These are phyloP conservation scores for Pristionchus japonicus DNA, from an alignment of 2,888 invertebrate genomes.

Conservation along the genomic window DNA sequence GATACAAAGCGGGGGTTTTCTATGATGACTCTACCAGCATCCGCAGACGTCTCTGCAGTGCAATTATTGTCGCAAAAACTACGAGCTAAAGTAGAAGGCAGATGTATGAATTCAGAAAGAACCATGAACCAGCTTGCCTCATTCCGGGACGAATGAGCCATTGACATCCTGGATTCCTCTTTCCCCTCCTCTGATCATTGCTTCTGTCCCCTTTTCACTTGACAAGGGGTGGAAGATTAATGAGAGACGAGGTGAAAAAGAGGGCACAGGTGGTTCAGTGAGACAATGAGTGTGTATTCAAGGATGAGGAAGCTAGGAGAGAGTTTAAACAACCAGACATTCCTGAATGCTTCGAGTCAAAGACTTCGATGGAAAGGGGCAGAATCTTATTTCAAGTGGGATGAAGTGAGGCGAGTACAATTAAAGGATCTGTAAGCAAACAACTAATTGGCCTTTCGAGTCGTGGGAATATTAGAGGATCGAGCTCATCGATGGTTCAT, in stretches of 20 bases:
- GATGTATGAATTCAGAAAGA: too few species aligned
- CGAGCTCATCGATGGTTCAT: too few species aligned
- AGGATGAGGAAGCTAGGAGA: background rate
- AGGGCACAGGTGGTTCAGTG: conserved; percentile 18
- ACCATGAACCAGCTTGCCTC: background rate
- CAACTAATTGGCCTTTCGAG: too few species aligned
- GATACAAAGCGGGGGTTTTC: background rate
- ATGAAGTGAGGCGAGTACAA: too few species aligned
- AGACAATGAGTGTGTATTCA: background rate
- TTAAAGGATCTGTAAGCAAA: too few species aligned
- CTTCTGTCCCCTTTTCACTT: background rate
- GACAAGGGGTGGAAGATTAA: background rate
- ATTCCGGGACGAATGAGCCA: background rate
- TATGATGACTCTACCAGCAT: background rate
- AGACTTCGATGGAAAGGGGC: too few species aligned
- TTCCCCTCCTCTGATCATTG: background rate
- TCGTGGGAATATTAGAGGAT: too few species aligned
- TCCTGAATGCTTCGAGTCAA: too few species aligned
- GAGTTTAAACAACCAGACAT: background rate
- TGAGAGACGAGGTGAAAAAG: background rate
- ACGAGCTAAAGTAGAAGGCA: too few species aligned
- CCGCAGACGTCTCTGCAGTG: background rate
- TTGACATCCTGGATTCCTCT: background rate
- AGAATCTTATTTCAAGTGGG: too few species aligned
- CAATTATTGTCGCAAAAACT: background rate